These are phyloP conservation scores for Silvanus unidentatus DNA, from an alignment of 2,888 invertebrate genomes.

Conservation along the genomic window DNA sequence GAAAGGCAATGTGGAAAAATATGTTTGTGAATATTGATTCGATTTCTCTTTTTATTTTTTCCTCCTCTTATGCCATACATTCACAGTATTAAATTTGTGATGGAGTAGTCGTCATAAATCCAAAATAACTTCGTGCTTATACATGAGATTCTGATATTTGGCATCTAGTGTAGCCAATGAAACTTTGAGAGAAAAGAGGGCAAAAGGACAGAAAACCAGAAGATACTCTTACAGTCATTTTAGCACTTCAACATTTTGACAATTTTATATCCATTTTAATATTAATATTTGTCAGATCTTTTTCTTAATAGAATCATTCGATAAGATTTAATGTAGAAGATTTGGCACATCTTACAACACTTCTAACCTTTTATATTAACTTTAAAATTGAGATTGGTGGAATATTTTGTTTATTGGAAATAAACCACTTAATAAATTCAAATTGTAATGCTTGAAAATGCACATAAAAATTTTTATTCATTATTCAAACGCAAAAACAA, in stretches of 20 bases:
- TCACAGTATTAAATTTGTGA: constrained; percentile 27
- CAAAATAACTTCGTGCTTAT: constrained; percentile 34
- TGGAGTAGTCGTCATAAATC: constrained; percentile 32
- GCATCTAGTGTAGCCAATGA: constrained; percentile 30
- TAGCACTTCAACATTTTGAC: constrained; percentile 18
- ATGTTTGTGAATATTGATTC: constrained; percentile 17
- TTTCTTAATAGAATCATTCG: constrained; percentile 21
- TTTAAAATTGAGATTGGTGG: not conserved
- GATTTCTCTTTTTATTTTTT: not conserved
- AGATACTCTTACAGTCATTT: no score
- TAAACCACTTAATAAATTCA: not conserved
- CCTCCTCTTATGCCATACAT: constrained; percentile 9
- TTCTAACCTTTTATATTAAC: not conserved
- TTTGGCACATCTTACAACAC: constrained; percentile 16
- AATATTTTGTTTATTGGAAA: not conserved
- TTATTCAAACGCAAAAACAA: no score
- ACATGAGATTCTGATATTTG: constrained; percentile 36
- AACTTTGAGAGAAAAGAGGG: constrained; percentile 7
- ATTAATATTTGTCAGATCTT: constrained; percentile 21
- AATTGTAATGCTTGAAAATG: not conserved
- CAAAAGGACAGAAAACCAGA: constrained; percentile 21
- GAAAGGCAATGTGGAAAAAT: constrained; percentile 3
- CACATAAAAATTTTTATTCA: no score
- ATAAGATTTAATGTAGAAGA: constrained; percentile 17
- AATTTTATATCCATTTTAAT: constrained; percentile 32